These are phyloP conservation scores for Trichoplusia ni DNA, from an alignment of 1,140 invertebrate species.

Conservation along the genomic window DNA sequence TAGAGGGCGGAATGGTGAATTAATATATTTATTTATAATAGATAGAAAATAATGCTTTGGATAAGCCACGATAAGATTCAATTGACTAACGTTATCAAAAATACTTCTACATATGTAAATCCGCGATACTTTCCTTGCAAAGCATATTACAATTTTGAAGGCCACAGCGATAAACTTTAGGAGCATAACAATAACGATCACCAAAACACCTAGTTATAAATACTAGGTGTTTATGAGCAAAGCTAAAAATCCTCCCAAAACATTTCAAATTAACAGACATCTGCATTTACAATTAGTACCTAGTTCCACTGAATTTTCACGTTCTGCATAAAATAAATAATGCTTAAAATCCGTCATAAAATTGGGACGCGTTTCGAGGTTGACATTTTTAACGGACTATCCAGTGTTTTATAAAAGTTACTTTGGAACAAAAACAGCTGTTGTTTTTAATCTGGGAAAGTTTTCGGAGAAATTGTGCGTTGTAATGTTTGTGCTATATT, in stretches of 20 bases:
- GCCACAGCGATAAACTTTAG: slow-evolving; percentile 12
- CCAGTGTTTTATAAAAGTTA: slow-evolving; percentile 1
- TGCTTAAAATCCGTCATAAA: neutral
- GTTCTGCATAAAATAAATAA: neutral
- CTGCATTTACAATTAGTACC: neutral
- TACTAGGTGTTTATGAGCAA: slow-evolving; percentile 5
- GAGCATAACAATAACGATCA: slow-evolving; percentile 23
- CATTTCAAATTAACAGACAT: slow-evolving; percentile 2
- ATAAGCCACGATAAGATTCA: no score
- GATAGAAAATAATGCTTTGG: no score
- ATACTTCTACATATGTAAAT: no score
- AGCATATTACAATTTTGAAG: neutral
- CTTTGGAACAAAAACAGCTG: slow-evolving; percentile 3
- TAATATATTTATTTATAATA: no score
- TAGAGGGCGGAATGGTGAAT: no score
- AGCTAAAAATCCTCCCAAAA: slow-evolving; percentile 9
- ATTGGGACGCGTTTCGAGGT: slow-evolving; percentile 2
- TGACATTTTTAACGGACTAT: slow-evolving; percentile 7
- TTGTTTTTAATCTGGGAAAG: slow-evolving; percentile 10
- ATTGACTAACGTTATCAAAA: no score
- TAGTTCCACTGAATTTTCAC: neutral
- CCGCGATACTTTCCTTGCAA: no score
- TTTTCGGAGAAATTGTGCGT: neutral
- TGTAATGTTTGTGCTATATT: neutral
- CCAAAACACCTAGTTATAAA: slow-evolving; percentile 24